Evolutionary conservation across 2,113 vertebrate species (phyloP).

Genomic region (Varanus komodoensis): DNA sequence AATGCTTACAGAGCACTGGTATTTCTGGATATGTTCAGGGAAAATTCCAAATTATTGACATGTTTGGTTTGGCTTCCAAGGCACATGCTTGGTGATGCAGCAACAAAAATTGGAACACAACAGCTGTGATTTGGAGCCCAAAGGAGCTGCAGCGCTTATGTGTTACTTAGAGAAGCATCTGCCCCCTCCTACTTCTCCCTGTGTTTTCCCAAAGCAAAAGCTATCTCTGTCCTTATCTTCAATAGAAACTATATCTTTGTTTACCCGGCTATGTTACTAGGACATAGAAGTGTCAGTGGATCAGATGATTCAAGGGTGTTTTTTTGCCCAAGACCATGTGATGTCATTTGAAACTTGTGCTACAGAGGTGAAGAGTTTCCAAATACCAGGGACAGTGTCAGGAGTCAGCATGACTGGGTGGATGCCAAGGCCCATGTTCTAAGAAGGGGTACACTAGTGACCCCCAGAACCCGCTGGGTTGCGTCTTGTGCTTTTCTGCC

Average conservation of each 20-base stretch:
- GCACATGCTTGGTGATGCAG: background rate
- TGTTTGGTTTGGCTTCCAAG: background rate
- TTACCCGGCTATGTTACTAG: conserved; percentile 26
- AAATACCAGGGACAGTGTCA: background rate
- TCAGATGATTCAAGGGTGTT: conserved; percentile 28
- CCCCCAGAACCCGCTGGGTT: background rate
- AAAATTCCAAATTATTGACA: background rate
- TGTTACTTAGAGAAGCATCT: background rate
- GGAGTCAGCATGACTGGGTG: background rate
- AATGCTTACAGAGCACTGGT: background rate
- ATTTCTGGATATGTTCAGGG: background rate
- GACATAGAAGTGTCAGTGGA: conserved; percentile 16
- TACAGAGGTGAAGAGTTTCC: background rate
- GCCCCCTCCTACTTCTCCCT: background rate
- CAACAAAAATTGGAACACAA: background rate
- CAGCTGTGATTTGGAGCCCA: background rate
- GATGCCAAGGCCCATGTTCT: background rate
- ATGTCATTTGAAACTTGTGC: background rate
- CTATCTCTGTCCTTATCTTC: conserved; percentile 9
- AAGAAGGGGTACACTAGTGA: background rate
- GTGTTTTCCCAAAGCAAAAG: background rate
- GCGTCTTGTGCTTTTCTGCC: background rate
- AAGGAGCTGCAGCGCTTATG: background rate
- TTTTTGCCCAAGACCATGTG: conserved; percentile 11
- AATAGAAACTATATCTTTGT: conserved; percentile 8